These are phyloP conservation scores for Zapornia atra DNA, from an alignment of 2,113 vertebrate species.

Conservation along the genomic window DNA sequence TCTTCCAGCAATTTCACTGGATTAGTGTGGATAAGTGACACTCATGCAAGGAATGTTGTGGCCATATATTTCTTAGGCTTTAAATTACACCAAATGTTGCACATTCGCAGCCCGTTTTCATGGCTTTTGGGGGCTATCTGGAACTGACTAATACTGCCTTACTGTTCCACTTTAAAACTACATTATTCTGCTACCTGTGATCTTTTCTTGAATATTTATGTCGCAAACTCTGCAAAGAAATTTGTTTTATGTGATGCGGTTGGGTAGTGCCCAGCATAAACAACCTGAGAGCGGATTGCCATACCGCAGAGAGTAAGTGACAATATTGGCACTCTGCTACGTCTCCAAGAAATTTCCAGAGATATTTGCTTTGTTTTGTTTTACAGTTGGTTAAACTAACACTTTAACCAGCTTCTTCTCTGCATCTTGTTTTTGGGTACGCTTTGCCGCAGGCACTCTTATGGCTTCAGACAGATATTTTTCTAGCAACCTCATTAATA, in stretches of 20 bases:
- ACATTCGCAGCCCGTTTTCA: not conserved
- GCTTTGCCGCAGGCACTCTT: not conserved
- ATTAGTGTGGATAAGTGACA: not conserved
- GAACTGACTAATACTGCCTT: not conserved
- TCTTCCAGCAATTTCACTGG: not conserved
- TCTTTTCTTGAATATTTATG: constrained; percentile 25
- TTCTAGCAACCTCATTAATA: not conserved
- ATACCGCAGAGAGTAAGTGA: not conserved
- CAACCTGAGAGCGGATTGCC: not conserved
- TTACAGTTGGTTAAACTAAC: not conserved
- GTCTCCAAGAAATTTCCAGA: not conserved
- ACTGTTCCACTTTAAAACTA: not conserved
- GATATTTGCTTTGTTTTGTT: not conserved
- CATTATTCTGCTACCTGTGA: constrained; percentile 20
- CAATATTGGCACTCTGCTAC: accelerated
- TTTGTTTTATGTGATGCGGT: not conserved
- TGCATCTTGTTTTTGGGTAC: accelerated
- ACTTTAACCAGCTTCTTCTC: not conserved
- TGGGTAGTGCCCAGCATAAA: not conserved
- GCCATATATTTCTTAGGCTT: not conserved
- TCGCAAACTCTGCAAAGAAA: not conserved
- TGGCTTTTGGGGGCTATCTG: not conserved
- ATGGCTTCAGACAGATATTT: not conserved
- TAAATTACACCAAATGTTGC: not conserved
- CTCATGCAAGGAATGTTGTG: not conserved